Evolutionary conservation across 2,888 invertebrate genomes (phyloP).

Genomic region (Diadegma fenestrale): DNA sequence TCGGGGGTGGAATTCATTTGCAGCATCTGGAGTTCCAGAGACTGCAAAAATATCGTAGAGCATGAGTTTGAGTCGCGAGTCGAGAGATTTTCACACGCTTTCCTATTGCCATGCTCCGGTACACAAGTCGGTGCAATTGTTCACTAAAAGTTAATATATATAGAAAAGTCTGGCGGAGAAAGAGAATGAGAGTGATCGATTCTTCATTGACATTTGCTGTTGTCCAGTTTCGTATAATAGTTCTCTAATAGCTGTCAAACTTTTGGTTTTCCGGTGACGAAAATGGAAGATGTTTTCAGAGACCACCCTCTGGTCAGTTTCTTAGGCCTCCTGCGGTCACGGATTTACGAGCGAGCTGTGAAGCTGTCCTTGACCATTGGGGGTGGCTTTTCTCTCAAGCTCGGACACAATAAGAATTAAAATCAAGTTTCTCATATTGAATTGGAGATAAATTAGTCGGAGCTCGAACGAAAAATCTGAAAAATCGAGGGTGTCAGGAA

Average conservation of each 20-base stretch:
- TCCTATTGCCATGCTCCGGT: not conserved
- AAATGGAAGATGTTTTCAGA: constrained; percentile 24
- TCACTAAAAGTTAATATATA: constrained; percentile 10
- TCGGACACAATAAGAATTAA: constrained; percentile 40
- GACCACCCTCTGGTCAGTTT: constrained; percentile 45
- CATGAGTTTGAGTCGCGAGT: constrained; percentile 1
- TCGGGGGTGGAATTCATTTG: constrained; percentile 64
- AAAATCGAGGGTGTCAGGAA: not conserved
- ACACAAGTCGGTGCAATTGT: constrained; percentile 28
- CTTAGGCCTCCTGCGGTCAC: constrained; percentile 55
- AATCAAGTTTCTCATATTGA: constrained; percentile 30
- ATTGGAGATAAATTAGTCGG: constrained; percentile 33
- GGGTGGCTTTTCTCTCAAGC: constrained; percentile 37
- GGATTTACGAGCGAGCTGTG: constrained; percentile 57
- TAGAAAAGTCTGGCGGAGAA: not conserved
- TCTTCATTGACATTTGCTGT: constrained; percentile 21
- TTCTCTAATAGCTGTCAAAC: constrained; percentile 45
- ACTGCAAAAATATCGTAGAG: constrained; percentile 4
- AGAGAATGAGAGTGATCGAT: constrained; percentile 51
- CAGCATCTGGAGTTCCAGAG: constrained; percentile 21
- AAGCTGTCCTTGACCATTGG: constrained; percentile 36
- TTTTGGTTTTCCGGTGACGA: constrained; percentile 30
- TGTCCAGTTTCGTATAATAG: constrained; percentile 30
- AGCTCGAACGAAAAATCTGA: constrained; percentile 20
- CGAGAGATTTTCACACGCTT: constrained; percentile 66